These are phyloP conservation scores for Ischnus inquisitorius DNA, from an alignment of 2,888 invertebrate species.

Conservation along the genomic window DNA sequence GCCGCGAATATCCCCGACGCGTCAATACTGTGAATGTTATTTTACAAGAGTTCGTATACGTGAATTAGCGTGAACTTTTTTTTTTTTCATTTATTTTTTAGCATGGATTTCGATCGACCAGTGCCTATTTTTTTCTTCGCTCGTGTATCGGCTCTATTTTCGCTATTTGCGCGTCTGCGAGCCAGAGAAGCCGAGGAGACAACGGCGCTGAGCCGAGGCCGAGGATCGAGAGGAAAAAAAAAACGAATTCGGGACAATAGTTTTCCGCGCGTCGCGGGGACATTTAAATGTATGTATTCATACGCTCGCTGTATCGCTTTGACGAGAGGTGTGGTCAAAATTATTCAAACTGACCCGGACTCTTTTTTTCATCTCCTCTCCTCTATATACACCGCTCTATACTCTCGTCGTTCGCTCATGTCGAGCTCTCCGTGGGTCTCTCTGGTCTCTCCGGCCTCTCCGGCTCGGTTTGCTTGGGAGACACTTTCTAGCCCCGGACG, in stretches of 20 bases:
- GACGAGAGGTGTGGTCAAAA: slow-evolving; percentile 86
- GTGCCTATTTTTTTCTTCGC: no score
- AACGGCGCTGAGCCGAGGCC: slow-evolving; percentile 31
- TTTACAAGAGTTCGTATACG: slow-evolving; percentile 10
- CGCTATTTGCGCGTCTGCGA: slow-evolving; percentile 22
- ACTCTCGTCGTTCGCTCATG: slow-evolving; percentile 40
- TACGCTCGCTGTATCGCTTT: slow-evolving; percentile 83
- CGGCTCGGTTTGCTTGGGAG: slow-evolving; percentile 53
- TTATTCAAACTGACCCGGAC: slow-evolving; percentile 85
- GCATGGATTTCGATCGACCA: no score
- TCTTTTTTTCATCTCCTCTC: slow-evolving; percentile 76
- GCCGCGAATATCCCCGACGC: not conserved
- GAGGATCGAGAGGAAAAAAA: slow-evolving; percentile 53
- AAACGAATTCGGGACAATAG: slow-evolving; percentile 83
- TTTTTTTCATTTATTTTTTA: no score
- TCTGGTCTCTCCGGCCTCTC: slow-evolving; percentile 29
- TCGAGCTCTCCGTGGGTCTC: slow-evolving; percentile 23
- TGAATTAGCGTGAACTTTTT: no score
- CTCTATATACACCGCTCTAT: slow-evolving; percentile 43
- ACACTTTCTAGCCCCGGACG: slow-evolving; percentile 69
- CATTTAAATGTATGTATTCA: slow-evolving; percentile 86
- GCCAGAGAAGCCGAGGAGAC: slow-evolving; percentile 48
- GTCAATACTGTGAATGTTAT: slow-evolving; percentile 37
- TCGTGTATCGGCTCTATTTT: not conserved
- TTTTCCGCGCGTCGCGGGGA: slow-evolving; percentile 78